Conservation (phyloP, 1,140 invertebrate genomes). For the Bombus huntii region DNA sequence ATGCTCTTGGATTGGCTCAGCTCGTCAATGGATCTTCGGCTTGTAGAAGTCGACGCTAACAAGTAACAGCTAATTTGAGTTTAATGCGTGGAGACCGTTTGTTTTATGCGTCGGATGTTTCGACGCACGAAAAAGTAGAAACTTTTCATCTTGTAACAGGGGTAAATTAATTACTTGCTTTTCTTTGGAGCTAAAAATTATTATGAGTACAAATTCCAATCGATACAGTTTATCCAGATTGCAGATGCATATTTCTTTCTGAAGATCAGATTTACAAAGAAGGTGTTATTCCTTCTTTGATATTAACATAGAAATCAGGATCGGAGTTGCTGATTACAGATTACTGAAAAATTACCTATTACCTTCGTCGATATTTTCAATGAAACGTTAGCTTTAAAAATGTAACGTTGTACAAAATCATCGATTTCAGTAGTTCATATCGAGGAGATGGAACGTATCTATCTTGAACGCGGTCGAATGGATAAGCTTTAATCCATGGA, state of each 20-base stretch:
- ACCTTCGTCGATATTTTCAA: too few species aligned
- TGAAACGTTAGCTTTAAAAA: neutral
- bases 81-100: neutral
- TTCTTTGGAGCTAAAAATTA: neutral
- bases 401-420: too few species aligned
- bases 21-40: too few species aligned
- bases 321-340: neutral
- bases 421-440: neutral
- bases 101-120: neutral
- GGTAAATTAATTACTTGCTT: neutral
- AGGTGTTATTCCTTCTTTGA: neutral
- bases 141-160: neutral
- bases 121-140: neutral
- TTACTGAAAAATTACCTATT: too few species aligned
- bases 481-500: slow-evolving; percentile 8
- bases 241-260: neutral
- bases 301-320: neutral
- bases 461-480: slow-evolving; percentile 13
- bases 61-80: too few species aligned
- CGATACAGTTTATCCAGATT: neutral
- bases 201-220: too few species aligned
- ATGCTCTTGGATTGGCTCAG: too few species aligned
- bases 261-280: neutral
- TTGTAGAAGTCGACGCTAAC: too few species aligned
- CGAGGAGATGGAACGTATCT: neutral